Evolutionary conservation across 2,888 invertebrate genomes (phyloP), one percentile per base, ranked within the genome.

Genomic region (Meandrusa payeni): DNA sequence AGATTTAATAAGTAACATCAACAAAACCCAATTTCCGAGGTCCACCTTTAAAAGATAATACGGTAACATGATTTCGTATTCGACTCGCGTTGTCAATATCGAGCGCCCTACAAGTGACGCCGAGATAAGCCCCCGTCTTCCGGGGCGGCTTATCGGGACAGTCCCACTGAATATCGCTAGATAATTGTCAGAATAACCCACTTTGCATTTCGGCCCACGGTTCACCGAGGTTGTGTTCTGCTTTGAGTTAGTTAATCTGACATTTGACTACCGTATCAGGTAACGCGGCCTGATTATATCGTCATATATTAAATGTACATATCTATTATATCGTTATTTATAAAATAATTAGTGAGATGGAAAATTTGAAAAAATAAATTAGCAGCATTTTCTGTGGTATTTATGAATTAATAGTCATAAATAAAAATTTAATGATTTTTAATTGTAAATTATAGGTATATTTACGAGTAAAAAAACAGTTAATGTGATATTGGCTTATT

Each of bases 31-130:
- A 28, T 33, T 28, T 33, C 12, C 10, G 3, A 9, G 27, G 19
- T 7, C 33, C 11, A 23, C 11, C 12, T 11, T 19, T 22, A 29
- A 39, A 47, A 31, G 38, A 41, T 39, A 32, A 40, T 24, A 20
- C 22, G 29, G 23, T 22, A 34, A 43, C 31, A 41, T 22, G 24
- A 38, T 11, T 45, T 45, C 32, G 41, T 48, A 76, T 77, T 76
- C 76, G 27, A 46, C 50, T 67, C 76, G 69, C 78, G 76, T 65
- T 31, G 15, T 27, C 36, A 49, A 57, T 78, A 79, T 80, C 75
- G 79, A 80, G 67, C 80, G 76, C 64, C 72, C 73, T 58, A 69
- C 64, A 57, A 55, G 51, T 50, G 51, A 41, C 31, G 31, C 47
- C 46, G 44, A 66, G 69, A 74, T 69, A 72, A 67, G 54, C 51